Percentiles rank a stretch among this genome's conserved stretches.
Conservation (phyloP, 35 echinoderm and acorn worm genomes). For the Stichopus chloronotus region DNA sequence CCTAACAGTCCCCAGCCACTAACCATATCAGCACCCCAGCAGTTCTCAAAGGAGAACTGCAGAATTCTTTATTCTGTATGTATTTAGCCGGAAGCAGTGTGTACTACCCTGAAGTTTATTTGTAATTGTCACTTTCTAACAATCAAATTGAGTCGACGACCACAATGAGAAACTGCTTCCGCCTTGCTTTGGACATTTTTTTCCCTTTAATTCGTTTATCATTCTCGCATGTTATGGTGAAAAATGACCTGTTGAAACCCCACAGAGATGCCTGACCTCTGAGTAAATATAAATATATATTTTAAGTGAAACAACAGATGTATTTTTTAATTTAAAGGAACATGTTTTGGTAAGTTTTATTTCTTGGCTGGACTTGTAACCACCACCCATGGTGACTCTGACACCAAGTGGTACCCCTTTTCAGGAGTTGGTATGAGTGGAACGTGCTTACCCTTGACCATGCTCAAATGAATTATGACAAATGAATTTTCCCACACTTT, state of each 20-base stretch:
- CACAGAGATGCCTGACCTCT: not conserved
- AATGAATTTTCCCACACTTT: constrained; percentile 32
- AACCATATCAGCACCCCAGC: too few species aligned
- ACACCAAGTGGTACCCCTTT: not conserved
- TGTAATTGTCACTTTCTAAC: too few species aligned
- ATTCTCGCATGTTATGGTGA: not conserved
- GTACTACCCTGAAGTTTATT: too few species aligned
- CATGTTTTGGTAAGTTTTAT: constrained; percentile 25
- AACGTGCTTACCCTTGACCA: not conserved
- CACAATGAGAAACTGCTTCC: too few species aligned
- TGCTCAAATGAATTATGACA: constrained; percentile 26
- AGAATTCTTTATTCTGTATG: too few species aligned
- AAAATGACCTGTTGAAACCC: constrained; percentile 17
- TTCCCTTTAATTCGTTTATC: not conserved
- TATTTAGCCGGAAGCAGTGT: too few species aligned
- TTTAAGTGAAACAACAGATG: constrained; percentile 13
- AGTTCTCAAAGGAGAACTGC: too few species aligned
- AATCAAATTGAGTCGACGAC: too few species aligned
- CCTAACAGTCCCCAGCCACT: too few species aligned
- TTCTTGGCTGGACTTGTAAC: not conserved
- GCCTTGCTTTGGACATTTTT: not conserved
- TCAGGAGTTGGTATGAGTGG: not conserved
- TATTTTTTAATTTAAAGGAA: constrained; percentile 14
- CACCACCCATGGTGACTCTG: not conserved
- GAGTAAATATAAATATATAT: constrained; percentile 15